Percentiles rank a stretch among this genome's conserved stretches.
These are phyloP conservation scores for Crambe crambe DNA, from an alignment of 37 sponge, comb jelly and placozoan species.

Conservation along the genomic window DNA sequence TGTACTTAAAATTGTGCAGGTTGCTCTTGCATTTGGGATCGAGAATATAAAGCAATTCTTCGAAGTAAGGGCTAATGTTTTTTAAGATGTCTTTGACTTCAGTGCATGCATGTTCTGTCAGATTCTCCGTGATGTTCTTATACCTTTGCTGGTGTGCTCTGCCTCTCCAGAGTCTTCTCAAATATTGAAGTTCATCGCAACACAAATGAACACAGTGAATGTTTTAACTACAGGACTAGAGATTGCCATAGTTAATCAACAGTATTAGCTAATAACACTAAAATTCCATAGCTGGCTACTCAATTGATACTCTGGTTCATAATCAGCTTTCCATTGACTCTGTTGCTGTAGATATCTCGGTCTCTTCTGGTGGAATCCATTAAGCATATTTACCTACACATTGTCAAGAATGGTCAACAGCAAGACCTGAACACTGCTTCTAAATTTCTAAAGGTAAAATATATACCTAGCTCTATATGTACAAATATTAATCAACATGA, in stretches of 20 bases:
- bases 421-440: slow-evolving; percentile 31
- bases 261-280: too few species aligned
- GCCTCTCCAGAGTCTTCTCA: slow-evolving; percentile 30
- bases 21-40: slow-evolving; percentile 40
- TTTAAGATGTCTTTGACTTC: not conserved
- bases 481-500: not conserved
- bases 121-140: slow-evolving; percentile 27
- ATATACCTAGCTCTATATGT: not conserved
- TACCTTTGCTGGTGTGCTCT: slow-evolving; percentile 38
- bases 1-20: slow-evolving; percentile 15
- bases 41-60: slow-evolving; percentile 34
- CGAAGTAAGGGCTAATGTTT: slow-evolving; percentile 15
- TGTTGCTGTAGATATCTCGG: not conserved
- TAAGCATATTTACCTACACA: slow-evolving; percentile 60
- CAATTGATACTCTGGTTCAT: not conserved
- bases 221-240: not conserved
- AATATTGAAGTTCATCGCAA: slow-evolving; percentile 28
- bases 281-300: not conserved
- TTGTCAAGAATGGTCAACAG: slow-evolving; percentile 53
- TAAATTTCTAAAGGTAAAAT: slow-evolving; percentile 39
- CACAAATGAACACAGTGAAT: slow-evolving; percentile 10
- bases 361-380: slow-evolving; percentile 43
- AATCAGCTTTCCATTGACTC: not conserved
- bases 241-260: not conserved
- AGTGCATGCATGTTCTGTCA: not conserved